Percentiles rank a stretch among this genome's conserved stretches.
Evolutionary conservation across 2,797 vertebrate species (phyloP).

Genomic region (Hypotaenidia philippensis): DNA sequence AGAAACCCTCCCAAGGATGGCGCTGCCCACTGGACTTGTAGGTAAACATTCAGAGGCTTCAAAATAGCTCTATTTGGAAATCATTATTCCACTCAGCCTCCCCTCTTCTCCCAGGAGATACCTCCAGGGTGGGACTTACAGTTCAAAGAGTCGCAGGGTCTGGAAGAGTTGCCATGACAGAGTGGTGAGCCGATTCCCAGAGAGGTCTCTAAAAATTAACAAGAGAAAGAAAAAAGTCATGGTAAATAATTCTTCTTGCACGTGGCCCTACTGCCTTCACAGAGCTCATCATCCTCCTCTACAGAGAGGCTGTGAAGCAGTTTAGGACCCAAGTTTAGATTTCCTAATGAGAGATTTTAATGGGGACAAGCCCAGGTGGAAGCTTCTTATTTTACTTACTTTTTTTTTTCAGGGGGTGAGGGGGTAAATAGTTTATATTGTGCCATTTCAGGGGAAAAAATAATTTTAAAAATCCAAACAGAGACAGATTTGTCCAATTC

Average conservation of each 20-base stretch:
- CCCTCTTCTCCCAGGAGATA: not conserved
- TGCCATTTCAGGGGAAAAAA: not conserved
- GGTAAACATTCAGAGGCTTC: slow-evolving; percentile 11
- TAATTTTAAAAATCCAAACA: not conserved
- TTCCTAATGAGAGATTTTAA: slow-evolving; percentile 42
- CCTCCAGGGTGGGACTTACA: slow-evolving; percentile 87
- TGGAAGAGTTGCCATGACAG: slow-evolving; percentile 98
- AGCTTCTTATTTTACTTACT: not conserved
- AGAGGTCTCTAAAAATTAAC: slow-evolving; percentile 91
- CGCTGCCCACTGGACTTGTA: slow-evolving; percentile 27
- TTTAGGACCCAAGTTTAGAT: not conserved
- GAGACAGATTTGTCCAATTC: not conserved
- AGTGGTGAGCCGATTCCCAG: slow-evolving; percentile 94
- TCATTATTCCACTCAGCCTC: not conserved
- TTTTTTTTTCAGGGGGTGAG: not conserved
- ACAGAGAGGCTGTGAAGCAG: not conserved
- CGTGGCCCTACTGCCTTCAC: not conserved
- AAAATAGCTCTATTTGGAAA: slow-evolving; percentile 6
- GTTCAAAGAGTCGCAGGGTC: slow-evolving; percentile 94
- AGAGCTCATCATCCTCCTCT: not conserved
- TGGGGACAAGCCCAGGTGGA: not conserved
- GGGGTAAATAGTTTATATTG: not conserved
- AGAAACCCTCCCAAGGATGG: slow-evolving; percentile 22
- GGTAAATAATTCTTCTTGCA: not conserved
- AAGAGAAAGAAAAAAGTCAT: not conserved